Base-by-base conservation (phyloP, 2,113 vertebrate species). In the Rhinichthys klamathensis region DNA sequence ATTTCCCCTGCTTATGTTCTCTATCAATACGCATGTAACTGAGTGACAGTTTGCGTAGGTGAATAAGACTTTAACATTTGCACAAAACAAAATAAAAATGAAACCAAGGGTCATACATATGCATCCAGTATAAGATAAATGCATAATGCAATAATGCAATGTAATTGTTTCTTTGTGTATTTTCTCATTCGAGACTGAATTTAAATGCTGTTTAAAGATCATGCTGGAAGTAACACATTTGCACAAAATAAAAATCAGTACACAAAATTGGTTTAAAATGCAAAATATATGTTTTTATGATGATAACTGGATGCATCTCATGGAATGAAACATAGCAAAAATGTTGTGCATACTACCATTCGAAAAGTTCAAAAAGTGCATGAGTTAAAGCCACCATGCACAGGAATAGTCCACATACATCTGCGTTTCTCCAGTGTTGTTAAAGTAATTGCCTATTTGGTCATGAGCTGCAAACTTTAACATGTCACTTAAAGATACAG, bases 371-470 rank as follows among this genome's bases (percentile, higher is more conserved):
- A 35, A 30, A 10, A 79, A 2, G 5, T 79, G 30, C 49, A 77
- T 21, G 9, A 38, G 6, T 21, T 54, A 41, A 54, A 30, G 27
- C 11, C 13, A 18, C 49, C 8, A 11, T 21, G 49, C 16, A 78
- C 25, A 60, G 54, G 38, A 79, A 10, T 35, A 69, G 16, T 10
- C 16, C 65, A 32, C 65, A 69, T 35, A 79, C 27, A 6, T 13
- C 58, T 46, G n/a, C 51, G 3, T 35, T 86, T 32, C 11, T 76
- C 25, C 49, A 41, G 12, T 13, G 21, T 76, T 76, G 41, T 69
- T 60, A 84, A 25, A 11, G 23, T 77, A 82, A 61, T 78, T 69
- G 30, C 72, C 30, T n/a, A 25, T 77, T 58, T 70, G 21, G 72
- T 9, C 4, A 1, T 25, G 61, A 38, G 25, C 46, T 30, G 8